phyloP scores from a whole-genome alignment of 2,113 vertebrate genomes.

The Equus quagga region DNA sequence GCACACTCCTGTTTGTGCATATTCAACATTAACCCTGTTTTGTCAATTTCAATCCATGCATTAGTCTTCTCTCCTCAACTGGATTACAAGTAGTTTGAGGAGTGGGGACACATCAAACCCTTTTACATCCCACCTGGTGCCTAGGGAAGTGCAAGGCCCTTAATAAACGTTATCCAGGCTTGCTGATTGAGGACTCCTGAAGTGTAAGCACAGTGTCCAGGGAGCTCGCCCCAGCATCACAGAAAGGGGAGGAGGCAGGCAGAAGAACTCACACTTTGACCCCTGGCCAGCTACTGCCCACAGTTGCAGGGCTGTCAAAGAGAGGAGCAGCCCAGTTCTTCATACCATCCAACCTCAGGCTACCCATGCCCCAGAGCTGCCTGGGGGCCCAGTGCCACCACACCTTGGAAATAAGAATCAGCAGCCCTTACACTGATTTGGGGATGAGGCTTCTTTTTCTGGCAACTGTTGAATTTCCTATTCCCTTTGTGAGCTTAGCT shows the following conservation, averaged over 20 bases:
- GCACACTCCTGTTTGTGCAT: background rate
- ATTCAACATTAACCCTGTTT: background rate
- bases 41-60: background rate
- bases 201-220: background rate
- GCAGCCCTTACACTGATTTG: background rate
- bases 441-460: background rate
- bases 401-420: background rate
- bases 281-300: background rate
- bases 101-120: background rate
- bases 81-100: background rate
- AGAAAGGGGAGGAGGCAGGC: background rate
- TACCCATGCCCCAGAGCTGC: background rate
- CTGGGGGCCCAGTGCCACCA: background rate
- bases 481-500: constrained; percentile 3
- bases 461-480: constrained; percentile 47
- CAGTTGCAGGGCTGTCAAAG: background rate
- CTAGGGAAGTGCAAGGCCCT: background rate
- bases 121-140: background rate
- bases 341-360: background rate
- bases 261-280: background rate
- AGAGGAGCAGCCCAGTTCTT: background rate
- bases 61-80: background rate
- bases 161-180: background rate
- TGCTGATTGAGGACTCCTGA: background rate
- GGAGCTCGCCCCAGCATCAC: background rate